phyloP scores from a whole-genome alignment of 2,113 vertebrate species.

The Spilogale gracilis region DNA sequence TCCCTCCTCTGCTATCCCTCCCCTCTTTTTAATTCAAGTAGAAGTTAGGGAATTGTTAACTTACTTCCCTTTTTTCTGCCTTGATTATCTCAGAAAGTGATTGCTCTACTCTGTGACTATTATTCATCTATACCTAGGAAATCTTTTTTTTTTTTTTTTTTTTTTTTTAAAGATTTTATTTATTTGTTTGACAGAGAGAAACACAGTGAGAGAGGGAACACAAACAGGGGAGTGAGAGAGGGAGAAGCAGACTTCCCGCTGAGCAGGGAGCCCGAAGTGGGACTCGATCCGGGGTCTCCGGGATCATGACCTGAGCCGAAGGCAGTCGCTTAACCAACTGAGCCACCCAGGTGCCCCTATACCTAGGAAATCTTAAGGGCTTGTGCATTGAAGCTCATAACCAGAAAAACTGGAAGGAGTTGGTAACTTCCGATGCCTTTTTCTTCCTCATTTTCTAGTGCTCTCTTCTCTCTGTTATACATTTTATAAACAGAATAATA shows the following conservation, averaged over 20 bases:
- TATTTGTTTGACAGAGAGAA: no score
- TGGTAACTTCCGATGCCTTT: neutral
- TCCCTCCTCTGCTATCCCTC: neutral
- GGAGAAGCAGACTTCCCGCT: no score
- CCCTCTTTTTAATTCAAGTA: neutral
- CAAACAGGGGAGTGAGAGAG: no score
- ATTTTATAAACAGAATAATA: constrained; percentile 20
- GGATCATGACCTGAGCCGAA: no score
- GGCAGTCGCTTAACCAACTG: no score
- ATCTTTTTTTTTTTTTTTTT: no score
- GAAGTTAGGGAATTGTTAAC: neutral
- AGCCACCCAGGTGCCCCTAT: no score
- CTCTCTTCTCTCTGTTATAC: neutral
- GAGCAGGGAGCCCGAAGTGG: no score
- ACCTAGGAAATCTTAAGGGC: neutral
- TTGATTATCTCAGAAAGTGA: neutral
- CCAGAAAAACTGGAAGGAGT: neutral
- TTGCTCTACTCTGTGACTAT: neutral
- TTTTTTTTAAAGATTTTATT: no score
- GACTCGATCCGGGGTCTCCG: no score
- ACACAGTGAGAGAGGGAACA: no score
- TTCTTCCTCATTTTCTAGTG: neutral
- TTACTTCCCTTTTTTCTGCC: neutral
- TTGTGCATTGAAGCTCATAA: neutral
- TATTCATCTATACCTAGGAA: neutral